phyloP scores from a whole-genome alignment of 2,888 invertebrate genomes.

The Apoderus coryli region DNA sequence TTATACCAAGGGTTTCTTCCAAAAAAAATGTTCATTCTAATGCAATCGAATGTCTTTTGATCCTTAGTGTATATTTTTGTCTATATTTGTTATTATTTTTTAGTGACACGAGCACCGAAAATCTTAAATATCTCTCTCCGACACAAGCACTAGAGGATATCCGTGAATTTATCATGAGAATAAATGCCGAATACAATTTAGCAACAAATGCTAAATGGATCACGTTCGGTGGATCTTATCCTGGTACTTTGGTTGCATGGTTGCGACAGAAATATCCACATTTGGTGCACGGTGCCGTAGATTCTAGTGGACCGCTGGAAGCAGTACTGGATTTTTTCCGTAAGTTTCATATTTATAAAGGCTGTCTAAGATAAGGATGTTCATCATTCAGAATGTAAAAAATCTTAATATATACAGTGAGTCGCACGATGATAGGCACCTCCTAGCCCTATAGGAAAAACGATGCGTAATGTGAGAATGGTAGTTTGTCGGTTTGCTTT shows the following conservation, averaged over 20 bases:
- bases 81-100: too few species aligned
- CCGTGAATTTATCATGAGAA: slow-evolving; percentile 62
- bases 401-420: too few species aligned
- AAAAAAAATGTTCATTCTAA: too few species aligned
- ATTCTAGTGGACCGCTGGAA: slow-evolving; percentile 77
- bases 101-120: slow-evolving; percentile 69
- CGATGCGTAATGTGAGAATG: too few species aligned
- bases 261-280: slow-evolving; percentile 75
- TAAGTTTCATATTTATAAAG: slow-evolving; percentile 25
- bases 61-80: too few species aligned
- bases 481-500: too few species aligned
- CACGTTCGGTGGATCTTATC: slow-evolving; percentile 89
- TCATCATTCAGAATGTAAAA: too few species aligned
- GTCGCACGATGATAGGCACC: too few species aligned
- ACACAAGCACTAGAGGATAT: slow-evolving; percentile 75
- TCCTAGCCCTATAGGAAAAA: too few species aligned
- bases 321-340: slow-evolving; percentile 76
- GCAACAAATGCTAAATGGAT: slow-evolving; percentile 62
- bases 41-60: too few species aligned
- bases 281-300: slow-evolving; percentile 70
- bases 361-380: not conserved
- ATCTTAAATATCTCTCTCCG: slow-evolving; percentile 63
- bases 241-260: slow-evolving; percentile 90
- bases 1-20: too few species aligned
- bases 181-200: slow-evolving; percentile 50